phyloP scores from a whole-genome alignment of 1,140 invertebrate genomes.

The Drosophila sp. region DNA sequence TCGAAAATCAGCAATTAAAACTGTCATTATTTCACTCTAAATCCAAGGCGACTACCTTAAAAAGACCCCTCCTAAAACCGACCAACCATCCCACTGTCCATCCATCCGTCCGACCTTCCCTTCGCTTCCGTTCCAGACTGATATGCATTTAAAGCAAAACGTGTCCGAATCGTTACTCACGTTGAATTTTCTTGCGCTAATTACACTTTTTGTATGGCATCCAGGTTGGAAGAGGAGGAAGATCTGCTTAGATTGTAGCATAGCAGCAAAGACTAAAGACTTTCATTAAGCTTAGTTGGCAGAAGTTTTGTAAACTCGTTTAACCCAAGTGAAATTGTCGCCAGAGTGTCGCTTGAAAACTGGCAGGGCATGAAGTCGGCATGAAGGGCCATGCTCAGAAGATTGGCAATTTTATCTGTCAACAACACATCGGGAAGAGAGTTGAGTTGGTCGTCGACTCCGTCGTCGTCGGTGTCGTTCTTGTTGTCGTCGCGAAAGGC shows the following conservation, averaged over 20 bases:
- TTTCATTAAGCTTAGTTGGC: slow-evolving; percentile 75
- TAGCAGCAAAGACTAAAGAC: slow-evolving; percentile 60
- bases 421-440: slow-evolving; percentile 58
- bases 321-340: slow-evolving; percentile 73
- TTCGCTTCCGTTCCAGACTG: slow-evolving; percentile 42
- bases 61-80: slow-evolving; percentile 26
- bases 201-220: slow-evolving; percentile 78
- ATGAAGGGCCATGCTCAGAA: slow-evolving; percentile 44
- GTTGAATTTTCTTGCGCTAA: slow-evolving; percentile 75
- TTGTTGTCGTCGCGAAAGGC: neutral
- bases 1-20: slow-evolving; percentile 74
- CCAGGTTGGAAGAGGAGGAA: slow-evolving; percentile 31
- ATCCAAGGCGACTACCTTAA: slow-evolving; percentile 34
- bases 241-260: slow-evolving; percentile 54
- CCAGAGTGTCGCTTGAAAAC: slow-evolving; percentile 24
- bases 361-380: slow-evolving; percentile 23
- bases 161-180: slow-evolving; percentile 58
- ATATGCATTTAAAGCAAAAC: slow-evolving; percentile 80
- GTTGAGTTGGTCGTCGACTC: neutral
- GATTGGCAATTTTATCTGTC: slow-evolving; percentile 79
- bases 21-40: slow-evolving; percentile 79
- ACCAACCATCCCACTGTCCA: neutral
- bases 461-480: neutral
- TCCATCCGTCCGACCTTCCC: neutral
- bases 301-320: slow-evolving; percentile 70